These are phyloP conservation scores for Galbula dea DNA, from an alignment of 2,113 vertebrate genomes.

Conservation along the genomic window DNA sequence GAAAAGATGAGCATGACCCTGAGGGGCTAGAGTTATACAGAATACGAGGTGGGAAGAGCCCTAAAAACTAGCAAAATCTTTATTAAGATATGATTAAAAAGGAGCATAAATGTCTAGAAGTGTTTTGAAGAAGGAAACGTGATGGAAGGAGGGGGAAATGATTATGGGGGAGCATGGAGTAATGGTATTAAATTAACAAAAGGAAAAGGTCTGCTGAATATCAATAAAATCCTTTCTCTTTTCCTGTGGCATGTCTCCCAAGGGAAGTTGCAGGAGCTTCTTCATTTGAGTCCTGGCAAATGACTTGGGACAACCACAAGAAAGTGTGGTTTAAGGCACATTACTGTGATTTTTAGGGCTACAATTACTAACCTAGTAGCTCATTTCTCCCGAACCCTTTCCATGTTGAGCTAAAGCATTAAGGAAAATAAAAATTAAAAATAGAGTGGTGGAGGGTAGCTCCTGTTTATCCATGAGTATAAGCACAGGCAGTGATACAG, in stretches of 20 bases:
- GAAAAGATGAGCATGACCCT: constrained; percentile 59
- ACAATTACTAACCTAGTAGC: not conserved
- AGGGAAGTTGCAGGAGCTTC: not conserved
- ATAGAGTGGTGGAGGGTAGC: accelerated
- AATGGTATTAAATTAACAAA: constrained; percentile 44
- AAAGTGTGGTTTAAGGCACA: not conserved
- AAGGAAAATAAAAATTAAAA: not conserved
- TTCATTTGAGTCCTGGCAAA: not conserved
- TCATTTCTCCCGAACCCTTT: not conserved
- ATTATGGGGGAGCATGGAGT: not conserved
- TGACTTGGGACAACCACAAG: constrained; percentile 4
- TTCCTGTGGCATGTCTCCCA: constrained; percentile 31
- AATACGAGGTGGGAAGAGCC: not conserved
- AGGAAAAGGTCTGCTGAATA: constrained; percentile 33
- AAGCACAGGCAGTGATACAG: not conserved
- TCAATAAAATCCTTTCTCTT: constrained; percentile 21
- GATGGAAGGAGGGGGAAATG: not conserved
- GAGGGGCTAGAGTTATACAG: constrained; percentile 38
- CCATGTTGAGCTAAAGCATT: not conserved
- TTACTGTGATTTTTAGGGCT: not conserved
- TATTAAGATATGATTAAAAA: constrained; percentile 50
- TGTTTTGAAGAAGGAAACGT: not conserved
- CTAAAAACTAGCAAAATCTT: constrained; percentile 55
- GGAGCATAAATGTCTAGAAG: constrained; percentile 35
- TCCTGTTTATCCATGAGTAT: not conserved